Conservation (phyloP, 2,888 invertebrate genomes). For the Sceliomorpha sp. region DNA sequence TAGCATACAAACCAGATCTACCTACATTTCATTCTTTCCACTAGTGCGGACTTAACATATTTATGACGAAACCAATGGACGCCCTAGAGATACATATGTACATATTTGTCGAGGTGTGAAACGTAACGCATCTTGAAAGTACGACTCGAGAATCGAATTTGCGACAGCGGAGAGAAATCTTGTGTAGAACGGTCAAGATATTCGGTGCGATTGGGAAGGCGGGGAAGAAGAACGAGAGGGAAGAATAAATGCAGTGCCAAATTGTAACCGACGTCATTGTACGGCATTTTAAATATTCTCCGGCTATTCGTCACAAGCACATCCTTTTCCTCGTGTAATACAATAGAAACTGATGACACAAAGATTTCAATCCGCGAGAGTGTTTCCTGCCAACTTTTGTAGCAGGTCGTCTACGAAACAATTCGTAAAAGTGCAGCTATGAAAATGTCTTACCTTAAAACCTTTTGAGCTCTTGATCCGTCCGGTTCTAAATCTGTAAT, state of each 20-base stretch:
- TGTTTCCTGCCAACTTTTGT: slow-evolving; percentile 19
- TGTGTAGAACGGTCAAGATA: slow-evolving; percentile 2
- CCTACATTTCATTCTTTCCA: slow-evolving; percentile 31
- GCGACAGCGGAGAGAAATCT: background rate
- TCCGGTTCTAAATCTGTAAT: background rate
- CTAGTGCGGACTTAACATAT: slow-evolving; percentile 29
- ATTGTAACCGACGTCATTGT: slow-evolving; percentile 13
- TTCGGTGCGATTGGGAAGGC: too few relatives aligned
- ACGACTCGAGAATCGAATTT: slow-evolving; percentile 5
- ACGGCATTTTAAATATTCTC: slow-evolving; percentile 7
- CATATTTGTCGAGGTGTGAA: slow-evolving; percentile 16
- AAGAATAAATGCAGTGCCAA: slow-evolving; percentile 4
- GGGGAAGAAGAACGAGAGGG: too few relatives aligned
- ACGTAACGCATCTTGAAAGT: slow-evolving; percentile 16
- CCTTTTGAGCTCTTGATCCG: slow-evolving; percentile 18
- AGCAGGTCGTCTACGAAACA: slow-evolving; percentile 20
- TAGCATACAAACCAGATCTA: slow-evolving; percentile 27
- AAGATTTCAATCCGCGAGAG: slow-evolving; percentile 18
- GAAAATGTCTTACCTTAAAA: slow-evolving; percentile 20
- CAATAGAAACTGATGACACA: slow-evolving; percentile 28
- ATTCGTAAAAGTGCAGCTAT: slow-evolving; percentile 21
- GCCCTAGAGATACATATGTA: slow-evolving; percentile 10
- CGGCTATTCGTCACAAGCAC: slow-evolving; percentile 12
- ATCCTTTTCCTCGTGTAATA: slow-evolving; percentile 12
- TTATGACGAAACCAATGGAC: slow-evolving; percentile 31